A percentile compares a stretch with the other conserved stretches of the same genome.
Conservation (phyloP, 2,797 vertebrate genomes). For the Caiman crocodilus region DNA sequence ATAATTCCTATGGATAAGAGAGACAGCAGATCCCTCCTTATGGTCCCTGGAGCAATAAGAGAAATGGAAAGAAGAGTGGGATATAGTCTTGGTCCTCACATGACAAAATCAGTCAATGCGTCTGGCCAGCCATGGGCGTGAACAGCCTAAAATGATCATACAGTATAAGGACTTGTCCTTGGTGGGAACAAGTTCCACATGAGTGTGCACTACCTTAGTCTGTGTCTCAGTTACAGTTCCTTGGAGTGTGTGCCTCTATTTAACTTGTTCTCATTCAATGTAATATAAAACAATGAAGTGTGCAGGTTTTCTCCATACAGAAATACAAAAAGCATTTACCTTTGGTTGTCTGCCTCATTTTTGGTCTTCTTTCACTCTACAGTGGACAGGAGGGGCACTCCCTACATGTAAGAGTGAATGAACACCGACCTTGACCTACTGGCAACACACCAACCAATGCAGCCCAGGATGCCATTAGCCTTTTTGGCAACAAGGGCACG, state of each 20-base stretch:
- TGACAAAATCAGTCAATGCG: neutral
- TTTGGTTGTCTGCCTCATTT: neutral
- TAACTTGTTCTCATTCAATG: neutral
- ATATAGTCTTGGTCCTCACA: neutral
- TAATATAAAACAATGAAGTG: neutral
- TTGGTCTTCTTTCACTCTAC: neutral
- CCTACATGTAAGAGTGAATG: too few relatives aligned
- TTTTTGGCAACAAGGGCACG: too few relatives aligned
- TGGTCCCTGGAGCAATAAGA: neutral
- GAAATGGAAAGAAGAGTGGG: neutral
- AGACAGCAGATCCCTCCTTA: neutral
- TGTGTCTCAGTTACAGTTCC: neutral
- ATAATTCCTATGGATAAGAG: neutral
- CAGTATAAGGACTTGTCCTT: neutral
- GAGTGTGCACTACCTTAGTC: neutral
- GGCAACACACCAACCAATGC: too few relatives aligned
- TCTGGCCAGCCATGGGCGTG: neutral
- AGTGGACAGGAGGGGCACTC: too few relatives aligned
- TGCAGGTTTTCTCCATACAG: neutral
- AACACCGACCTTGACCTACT: too few relatives aligned
- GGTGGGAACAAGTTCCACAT: neutral
- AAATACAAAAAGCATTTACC: neutral
- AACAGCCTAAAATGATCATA: neutral
- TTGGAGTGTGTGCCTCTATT: neutral
- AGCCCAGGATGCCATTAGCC: too few relatives aligned